Conservation (phyloP, 2,888 invertebrate species). For the Cataglyphis altisquamis region DNA sequence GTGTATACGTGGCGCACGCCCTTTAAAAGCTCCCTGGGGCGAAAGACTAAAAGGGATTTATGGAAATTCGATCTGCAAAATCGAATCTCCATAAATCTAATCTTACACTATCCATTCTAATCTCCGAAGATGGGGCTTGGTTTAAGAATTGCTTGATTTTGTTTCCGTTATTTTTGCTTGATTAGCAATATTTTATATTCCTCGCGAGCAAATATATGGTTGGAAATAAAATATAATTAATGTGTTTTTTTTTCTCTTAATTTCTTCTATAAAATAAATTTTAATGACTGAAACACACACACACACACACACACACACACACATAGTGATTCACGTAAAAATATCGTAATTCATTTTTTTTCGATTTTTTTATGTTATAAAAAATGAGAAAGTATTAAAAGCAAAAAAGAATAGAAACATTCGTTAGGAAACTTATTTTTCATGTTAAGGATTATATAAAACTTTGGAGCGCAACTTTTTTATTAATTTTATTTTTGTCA, state of each 20-base stretch:
- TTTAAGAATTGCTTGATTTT: background rate
- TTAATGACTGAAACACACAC: no score
- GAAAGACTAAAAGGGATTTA: slow-evolving; percentile 13
- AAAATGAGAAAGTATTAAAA: background rate
- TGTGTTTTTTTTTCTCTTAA: background rate
- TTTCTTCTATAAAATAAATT: background rate
- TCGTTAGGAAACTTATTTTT: background rate
- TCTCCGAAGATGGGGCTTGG: background rate
- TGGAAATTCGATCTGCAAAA: background rate
- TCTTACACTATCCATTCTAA: slow-evolving; percentile 1
- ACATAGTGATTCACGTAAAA: background rate
- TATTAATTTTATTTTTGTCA: slow-evolving; percentile 29
- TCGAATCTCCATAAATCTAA: slow-evolving; percentile 15
- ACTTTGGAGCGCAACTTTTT: slow-evolving; percentile 16
- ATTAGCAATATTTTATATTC: background rate
- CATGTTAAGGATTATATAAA: background rate
- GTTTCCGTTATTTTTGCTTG: slow-evolving; percentile 1
- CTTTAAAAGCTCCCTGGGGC: background rate
- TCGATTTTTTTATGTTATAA: background rate
- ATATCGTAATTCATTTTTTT: background rate
- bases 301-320: background rate
- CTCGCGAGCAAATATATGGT: background rate
- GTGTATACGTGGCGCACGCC: background rate
- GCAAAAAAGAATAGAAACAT: background rate
- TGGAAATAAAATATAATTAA: slow-evolving; percentile 12